These are phyloP conservation scores for Leptopterna dolabrata DNA, from an alignment of 2,888 invertebrate genomes.

Conservation along the genomic window DNA sequence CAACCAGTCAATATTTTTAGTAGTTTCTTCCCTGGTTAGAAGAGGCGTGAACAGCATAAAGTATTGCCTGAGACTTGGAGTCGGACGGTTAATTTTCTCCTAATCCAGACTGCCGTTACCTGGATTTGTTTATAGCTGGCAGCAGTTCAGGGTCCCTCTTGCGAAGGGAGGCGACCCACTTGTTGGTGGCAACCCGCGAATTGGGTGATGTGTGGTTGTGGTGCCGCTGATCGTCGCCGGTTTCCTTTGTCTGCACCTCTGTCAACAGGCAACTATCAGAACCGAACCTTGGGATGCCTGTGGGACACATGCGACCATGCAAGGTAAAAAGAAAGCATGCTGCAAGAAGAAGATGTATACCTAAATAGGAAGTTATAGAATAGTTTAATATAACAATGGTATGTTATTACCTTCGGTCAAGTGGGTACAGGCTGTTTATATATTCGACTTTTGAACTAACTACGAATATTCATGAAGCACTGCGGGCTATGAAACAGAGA, in stretches of 20 bases:
- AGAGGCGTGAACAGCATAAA: too few species aligned
- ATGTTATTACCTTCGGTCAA: too few species aligned
- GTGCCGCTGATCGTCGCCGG: slow-evolving; percentile 27
- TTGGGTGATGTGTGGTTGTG: slow-evolving; percentile 56
- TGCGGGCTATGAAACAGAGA: too few species aligned
- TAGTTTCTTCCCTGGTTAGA: too few species aligned
- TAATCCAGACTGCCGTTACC: slow-evolving; percentile 45
- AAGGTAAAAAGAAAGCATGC: not conserved
- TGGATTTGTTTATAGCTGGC: slow-evolving; percentile 71
- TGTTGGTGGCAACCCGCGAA: slow-evolving; percentile 68
- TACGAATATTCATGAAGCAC: too few species aligned
- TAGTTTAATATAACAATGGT: too few species aligned
- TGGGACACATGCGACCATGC: slow-evolving; percentile 48
- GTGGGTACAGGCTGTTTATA: too few species aligned
- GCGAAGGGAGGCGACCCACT: slow-evolving; percentile 77
- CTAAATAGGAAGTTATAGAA: too few species aligned
- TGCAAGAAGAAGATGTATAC: not conserved
- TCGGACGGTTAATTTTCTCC: too few species aligned
- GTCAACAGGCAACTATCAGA: slow-evolving; percentile 57
- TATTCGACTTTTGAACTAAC: too few species aligned
- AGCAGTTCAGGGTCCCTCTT: slow-evolving; percentile 75
- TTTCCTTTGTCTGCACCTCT: slow-evolving; percentile 58
- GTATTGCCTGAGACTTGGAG: too few species aligned
- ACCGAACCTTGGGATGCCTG: slow-evolving; percentile 44
- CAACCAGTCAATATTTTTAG: too few species aligned